These are phyloP conservation scores for Antheraea pernyi DNA, from an alignment of 1,140 invertebrate species.

Conservation along the genomic window DNA sequence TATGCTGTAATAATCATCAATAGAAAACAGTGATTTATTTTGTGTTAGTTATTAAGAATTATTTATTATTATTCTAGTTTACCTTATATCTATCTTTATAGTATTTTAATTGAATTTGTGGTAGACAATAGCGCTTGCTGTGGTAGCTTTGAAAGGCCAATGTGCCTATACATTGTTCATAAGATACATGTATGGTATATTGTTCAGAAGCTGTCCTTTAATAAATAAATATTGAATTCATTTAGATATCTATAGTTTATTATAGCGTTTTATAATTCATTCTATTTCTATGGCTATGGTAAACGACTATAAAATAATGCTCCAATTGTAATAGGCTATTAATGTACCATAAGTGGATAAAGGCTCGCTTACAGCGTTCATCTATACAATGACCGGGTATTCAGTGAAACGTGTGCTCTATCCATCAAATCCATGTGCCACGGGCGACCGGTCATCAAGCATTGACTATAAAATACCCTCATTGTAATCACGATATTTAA, in stretches of 20 bases:
- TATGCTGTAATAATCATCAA: no score
- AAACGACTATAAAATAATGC: conserved; percentile 26
- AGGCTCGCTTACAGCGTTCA: conserved; percentile 6
- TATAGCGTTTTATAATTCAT: neutral
- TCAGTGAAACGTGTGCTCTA: neutral
- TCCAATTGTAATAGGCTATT: conserved; percentile 25
- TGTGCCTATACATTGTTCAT: no score
- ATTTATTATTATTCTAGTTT: no score
- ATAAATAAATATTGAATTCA: neutral
- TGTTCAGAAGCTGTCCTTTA: no score
- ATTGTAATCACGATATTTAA: no score
- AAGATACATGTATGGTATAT: no score
- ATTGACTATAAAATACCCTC: neutral
- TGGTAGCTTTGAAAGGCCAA: no score
- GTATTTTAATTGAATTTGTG: no score
- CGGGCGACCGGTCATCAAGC: neutral
- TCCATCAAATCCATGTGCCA: neutral
- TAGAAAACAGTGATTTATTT: no score
- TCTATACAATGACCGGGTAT: conserved; percentile 1
- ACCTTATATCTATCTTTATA: no score
- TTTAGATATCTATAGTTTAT: neutral
- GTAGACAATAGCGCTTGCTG: no score
- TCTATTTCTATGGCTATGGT: neutral
- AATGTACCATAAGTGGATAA: conserved; percentile 20
- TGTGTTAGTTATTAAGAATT: no score